Evolutionary conservation across 1,140 invertebrate species (phyloP).

Genomic region (Brevipalpus yothersi): DNA sequence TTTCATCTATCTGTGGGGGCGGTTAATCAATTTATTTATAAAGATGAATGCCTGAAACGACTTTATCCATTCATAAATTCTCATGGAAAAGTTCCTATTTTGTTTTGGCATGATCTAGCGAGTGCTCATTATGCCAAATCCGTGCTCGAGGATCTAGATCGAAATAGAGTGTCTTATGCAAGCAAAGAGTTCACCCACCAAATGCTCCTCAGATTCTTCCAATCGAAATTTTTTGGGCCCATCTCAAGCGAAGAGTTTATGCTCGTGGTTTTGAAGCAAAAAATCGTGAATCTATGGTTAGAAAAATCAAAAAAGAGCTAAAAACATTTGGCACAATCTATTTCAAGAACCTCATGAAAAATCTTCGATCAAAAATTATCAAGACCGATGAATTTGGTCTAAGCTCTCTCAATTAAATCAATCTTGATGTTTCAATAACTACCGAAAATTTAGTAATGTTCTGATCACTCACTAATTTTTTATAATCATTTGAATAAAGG

Average conservation of each 20-base stretch:
- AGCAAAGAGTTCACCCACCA: not conserved
- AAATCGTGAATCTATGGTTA: not conserved
- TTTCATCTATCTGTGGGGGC: not conserved
- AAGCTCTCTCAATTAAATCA: not conserved
- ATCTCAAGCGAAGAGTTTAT: not conserved
- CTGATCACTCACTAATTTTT: no score
- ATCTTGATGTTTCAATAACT: no score
- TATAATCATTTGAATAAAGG: no score
- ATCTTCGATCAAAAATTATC: not conserved
- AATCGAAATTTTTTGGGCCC: not conserved
- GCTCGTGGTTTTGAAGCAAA: not conserved
- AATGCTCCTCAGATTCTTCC: not conserved
- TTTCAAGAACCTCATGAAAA: not conserved
- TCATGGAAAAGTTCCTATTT: not conserved
- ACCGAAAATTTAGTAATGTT: no score
- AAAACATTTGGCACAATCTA: not conserved
- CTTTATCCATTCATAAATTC: not conserved
- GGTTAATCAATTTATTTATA: not conserved
- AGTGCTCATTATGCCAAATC: not conserved
- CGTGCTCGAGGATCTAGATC: not conserved
- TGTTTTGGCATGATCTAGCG: not conserved
- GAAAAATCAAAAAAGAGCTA: not conserved
- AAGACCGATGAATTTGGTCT: not conserved
- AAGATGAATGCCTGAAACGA: not conserved
- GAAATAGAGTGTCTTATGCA: not conserved